Evolutionary conservation across 2,113 vertebrate species (phyloP).

Genomic region (Petromus typicus): DNA sequence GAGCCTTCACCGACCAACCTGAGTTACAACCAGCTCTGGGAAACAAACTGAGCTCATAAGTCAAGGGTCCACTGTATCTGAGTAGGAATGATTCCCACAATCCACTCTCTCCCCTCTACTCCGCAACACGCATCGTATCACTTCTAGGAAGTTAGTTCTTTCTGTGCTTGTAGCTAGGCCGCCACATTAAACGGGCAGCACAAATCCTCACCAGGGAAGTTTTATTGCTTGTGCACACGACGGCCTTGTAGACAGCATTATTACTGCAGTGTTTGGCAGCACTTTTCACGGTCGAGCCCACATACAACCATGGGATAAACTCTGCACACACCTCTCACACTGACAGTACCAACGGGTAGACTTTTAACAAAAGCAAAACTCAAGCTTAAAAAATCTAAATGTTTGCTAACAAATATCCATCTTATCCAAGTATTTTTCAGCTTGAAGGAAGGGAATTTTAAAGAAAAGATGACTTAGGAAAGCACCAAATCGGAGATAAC

Average conservation of each 20-base stretch:
- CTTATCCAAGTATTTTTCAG: slow-evolving; percentile 40
- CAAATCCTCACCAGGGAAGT: slow-evolving; percentile 62
- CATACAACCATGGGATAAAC: slow-evolving; percentile 31
- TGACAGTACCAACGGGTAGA: slow-evolving; percentile 24
- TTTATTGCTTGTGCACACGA: slow-evolving; percentile 70
- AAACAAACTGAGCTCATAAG: too few species aligned
- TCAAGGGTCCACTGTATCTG: not conserved
- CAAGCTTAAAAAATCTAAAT: slow-evolving; percentile 32
- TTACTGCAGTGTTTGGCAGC: slow-evolving; percentile 59
- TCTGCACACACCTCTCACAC: slow-evolving; percentile 31
- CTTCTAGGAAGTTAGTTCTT: slow-evolving; percentile 19
- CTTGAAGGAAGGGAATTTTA: slow-evolving; percentile 58
- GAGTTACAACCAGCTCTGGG: too few species aligned
- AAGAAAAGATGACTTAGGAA: slow-evolving; percentile 50
- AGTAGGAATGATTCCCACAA: not conserved
- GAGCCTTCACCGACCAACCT: too few species aligned
- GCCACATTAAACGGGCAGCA: slow-evolving; percentile 32
- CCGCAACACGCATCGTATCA: not conserved
- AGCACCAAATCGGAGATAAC: slow-evolving; percentile 28
- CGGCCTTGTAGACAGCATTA: slow-evolving; percentile 26
- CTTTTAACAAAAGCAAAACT: slow-evolving; percentile 39
- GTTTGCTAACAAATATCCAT: slow-evolving; percentile 10
- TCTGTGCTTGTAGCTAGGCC: not conserved
- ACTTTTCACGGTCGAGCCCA: slow-evolving; percentile 30
- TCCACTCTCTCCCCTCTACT: not conserved